Evolutionary conservation across 2,113 vertebrate genomes (phyloP), one percentile per base, ranked within the genome.

Genomic region (Electrona antarctica): DNA sequence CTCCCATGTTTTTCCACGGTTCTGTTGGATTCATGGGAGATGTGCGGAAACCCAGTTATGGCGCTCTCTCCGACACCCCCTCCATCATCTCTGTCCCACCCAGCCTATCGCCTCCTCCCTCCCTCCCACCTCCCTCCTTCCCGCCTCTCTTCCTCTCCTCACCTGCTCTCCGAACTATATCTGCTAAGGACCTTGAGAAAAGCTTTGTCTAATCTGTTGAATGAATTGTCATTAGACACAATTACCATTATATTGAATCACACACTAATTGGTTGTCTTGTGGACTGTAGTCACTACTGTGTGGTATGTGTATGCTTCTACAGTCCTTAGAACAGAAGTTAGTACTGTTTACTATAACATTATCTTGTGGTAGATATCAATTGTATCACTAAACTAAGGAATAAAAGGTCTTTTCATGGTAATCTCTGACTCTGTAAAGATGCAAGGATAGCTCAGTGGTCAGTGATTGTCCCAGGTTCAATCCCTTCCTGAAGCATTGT

Each of bases 51-150:
- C 49, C 64, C 1, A 80, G 88, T 41, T 93, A 93, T 0, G 90
- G 92, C 48, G 91, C 93, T 2, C 78, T 93, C 5, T 90, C 88
- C 0, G 88, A 89, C 64, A 78, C 89, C 7, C 91, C 93, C 0
- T 93, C 93, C 67, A 83, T 93, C 78, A 94, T 94, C 86, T 89
- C 89, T 8, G 63, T 92, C 15, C 91, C 92, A 1, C 91, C 93
- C 29, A 41, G 84, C 28, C n/a, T 92, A 52, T 90, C 91, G 64
- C 92, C 90, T 15, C 91, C 88, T 79, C 91, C 75, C 28, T 73
- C 85, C 0, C 77, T 86, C 56, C 82, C 91, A 79, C 82, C 33
- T 41, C 33, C 33, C 33, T 41, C 80, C 50, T 92, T 87, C 75
- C 88, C 88, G 78, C 79, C 89, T 5, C 76, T 68, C 74, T 87